phyloP scores from a whole-genome alignment of 1,140 invertebrate species.

The Aphidius gifuensis region DNA sequence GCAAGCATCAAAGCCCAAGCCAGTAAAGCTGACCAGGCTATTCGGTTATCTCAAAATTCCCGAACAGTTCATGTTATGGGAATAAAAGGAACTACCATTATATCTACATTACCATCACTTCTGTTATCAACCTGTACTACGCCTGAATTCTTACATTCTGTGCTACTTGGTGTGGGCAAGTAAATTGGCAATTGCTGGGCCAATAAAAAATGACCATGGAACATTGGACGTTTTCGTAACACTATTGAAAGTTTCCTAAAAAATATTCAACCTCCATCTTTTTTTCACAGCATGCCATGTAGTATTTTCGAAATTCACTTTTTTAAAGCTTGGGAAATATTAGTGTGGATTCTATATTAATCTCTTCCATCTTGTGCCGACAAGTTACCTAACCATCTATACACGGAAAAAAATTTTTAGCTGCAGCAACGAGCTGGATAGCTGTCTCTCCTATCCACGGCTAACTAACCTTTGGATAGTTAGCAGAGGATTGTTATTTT shows the following conservation, averaged over 20 bases:
- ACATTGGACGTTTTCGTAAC: conserved; percentile 16
- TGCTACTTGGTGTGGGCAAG: conserved; percentile 22
- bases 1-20: too few relatives aligned
- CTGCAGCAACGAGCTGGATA: too few relatives aligned
- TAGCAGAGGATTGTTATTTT: too few relatives aligned
- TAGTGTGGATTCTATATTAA: conserved; percentile 29
- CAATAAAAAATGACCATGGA: conserved; percentile 18
- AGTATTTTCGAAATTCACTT: conserved; percentile 5
- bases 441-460: too few relatives aligned
- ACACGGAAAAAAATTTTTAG: too few relatives aligned
- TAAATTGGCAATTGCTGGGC: conserved; percentile 21
- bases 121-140: conserved; percentile 24
- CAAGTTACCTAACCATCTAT: too few relatives aligned
- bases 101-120: conserved; percentile 23
- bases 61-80: conserved; percentile 20
- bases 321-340: conserved; percentile 24
- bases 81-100: conserved; percentile 23
- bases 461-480: too few relatives aligned
- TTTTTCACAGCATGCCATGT: conserved; percentile 18
- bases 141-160: conserved; percentile 30
- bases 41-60: neutral
- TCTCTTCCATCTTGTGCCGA: conserved; percentile 21
- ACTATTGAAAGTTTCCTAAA: conserved; percentile 22
- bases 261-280: conserved; percentile 24
- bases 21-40: too few relatives aligned